Evolutionary conservation across 1,140 invertebrate species (phyloP), one percentile per base, ranked within the genome.

Genomic region (Pseudomyrmex cubaensis): DNA sequence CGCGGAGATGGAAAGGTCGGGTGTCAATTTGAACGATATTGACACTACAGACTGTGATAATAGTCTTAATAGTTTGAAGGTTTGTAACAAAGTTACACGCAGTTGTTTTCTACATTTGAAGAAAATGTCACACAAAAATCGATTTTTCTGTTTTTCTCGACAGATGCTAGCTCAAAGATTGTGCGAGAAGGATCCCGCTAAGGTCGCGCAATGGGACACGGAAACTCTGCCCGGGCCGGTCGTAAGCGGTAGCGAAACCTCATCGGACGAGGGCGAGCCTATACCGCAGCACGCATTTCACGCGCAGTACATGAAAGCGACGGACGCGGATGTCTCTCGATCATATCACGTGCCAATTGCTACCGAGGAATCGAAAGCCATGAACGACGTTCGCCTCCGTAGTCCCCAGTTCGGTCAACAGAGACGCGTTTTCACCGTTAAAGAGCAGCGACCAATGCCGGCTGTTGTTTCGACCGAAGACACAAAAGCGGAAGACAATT

Each of bases 11-110:
- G 98, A 99, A 93, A 95, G 98, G 35, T 97, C 97, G 20, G 97
- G 98, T 57, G 96, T 98, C 61, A 98, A 98, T 94, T 95, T 98
- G 82, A 98, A 98, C 84, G 98, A 98, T 93, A 99, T 98, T 90
- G 98, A 98, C 92, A 98, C 98, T 2, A 97, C 97, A 25, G 98
- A 99, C 94, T 99, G 98, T 95, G 97, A 98, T 91, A 98, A 98
- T 95, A 98, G 98, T 83, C 95, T 99, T 82, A 97, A 97, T 89
- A 98, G 98, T 94, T 95, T 97, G 86, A 96, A 97, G 95, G 96
- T 97, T 91, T 85, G 89, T 93, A 87, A 1, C 10, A 10, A 70
- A 46, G n/a, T 22, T 10, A 46, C 20, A 0, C 35, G 12, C 20
- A 22, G 35, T 35, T 35, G 35, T 20, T 59, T 64, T 48, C 7